A percentile compares a stretch with the other conserved stretches of the same genome.
Conservation (phyloP, 2,888 invertebrate species). For the Drosophila diplacantha region DNA sequence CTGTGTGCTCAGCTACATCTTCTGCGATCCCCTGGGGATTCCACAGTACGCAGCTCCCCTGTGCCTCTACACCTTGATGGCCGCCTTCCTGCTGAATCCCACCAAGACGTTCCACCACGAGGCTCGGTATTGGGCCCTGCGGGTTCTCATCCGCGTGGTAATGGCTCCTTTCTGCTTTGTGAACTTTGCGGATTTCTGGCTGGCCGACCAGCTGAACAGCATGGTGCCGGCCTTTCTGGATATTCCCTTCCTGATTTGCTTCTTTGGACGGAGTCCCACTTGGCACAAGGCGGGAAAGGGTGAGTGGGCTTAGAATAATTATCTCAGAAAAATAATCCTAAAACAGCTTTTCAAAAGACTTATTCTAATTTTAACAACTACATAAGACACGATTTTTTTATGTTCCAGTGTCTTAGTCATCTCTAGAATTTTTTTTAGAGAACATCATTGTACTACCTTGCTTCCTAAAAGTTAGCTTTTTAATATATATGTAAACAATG, state of each 20-base stretch:
- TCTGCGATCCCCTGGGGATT: slow-evolving; percentile 82
- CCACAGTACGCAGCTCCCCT: slow-evolving; percentile 88
- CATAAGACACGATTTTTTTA: neutral
- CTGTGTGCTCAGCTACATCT: slow-evolving; percentile 83
- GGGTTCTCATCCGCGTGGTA: slow-evolving; percentile 81
- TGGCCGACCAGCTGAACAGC: slow-evolving; percentile 90
- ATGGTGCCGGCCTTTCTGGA: slow-evolving; percentile 87
- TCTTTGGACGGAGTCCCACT: slow-evolving; percentile 82
- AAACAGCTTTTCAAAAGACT: no score
- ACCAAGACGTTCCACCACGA: slow-evolving; percentile 86
- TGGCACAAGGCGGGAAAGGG: slow-evolving; percentile 79
- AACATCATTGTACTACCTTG: neutral
- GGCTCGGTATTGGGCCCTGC: slow-evolving; percentile 85
- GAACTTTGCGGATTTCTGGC: slow-evolving; percentile 91
- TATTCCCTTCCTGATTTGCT: slow-evolving; percentile 88
- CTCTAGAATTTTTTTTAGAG: neutral
- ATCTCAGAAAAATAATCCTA: no score
- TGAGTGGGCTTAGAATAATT: slow-evolving; percentile 45
- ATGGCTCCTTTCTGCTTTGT: slow-evolving; percentile 88
- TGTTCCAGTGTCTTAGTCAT: neutral
- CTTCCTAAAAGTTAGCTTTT: neutral
- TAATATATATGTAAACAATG: neutral
- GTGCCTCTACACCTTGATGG: slow-evolving; percentile 83
- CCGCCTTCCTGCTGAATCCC: slow-evolving; percentile 86
- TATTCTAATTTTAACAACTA: no score